phyloP scores from a whole-genome alignment of 2,797 vertebrate species.

The Sphenodon punctatus region DNA sequence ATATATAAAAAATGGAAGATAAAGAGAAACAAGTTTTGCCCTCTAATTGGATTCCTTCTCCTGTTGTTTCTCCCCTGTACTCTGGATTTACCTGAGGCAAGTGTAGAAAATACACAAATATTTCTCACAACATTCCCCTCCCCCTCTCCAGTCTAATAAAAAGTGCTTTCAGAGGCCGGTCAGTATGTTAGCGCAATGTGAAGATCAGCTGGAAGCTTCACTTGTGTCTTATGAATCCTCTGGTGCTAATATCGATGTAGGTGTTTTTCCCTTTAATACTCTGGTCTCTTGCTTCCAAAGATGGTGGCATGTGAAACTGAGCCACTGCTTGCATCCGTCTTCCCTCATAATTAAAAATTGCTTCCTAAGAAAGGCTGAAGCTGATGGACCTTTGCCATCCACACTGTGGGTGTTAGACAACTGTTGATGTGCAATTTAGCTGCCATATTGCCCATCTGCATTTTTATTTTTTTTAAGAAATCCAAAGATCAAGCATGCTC shows the following conservation, averaged over 20 bases:
- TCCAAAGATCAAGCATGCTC: background rate
- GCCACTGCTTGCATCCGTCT: background rate
- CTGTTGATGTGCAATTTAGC: background rate
- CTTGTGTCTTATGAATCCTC: background rate
- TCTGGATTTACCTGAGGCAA: background rate
- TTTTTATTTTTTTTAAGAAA: background rate
- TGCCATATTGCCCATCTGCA: accelerated
- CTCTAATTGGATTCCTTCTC: background rate
- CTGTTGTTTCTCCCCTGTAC: background rate
- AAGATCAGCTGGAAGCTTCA: background rate
- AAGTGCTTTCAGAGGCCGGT: background rate
- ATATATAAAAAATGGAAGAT: accelerated
- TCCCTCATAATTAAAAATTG: background rate
- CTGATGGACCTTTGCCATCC: background rate
- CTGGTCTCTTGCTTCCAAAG: background rate
- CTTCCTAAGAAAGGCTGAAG: constrained; percentile 1
- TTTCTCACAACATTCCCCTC: background rate
- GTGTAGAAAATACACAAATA: background rate
- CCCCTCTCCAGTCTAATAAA: background rate
- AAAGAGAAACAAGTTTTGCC: background rate
- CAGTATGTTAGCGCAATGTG: background rate
- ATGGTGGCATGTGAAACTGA: background rate
- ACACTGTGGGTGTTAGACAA: background rate
- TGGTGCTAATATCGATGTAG: background rate
- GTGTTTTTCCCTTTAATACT: background rate